Evolutionary conservation across 2,113 vertebrate species (phyloP), one percentile per base, ranked within the genome.

Genomic region (Pristiophorus japonicus): DNA sequence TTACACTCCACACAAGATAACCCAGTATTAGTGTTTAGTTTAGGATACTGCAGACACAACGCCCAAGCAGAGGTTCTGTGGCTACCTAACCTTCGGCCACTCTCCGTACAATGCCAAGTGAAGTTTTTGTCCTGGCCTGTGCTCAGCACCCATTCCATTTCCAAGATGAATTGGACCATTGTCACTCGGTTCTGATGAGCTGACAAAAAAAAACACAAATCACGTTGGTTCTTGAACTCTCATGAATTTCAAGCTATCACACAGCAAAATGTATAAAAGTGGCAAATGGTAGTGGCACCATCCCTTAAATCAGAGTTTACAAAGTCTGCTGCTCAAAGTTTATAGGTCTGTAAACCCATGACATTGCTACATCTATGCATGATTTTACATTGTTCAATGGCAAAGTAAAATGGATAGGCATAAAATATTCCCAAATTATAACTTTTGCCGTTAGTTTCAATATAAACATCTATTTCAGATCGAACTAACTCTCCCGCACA

Each of bases 131-230:
- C 99, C 96, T 99, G 99, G 8, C 99, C 98, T 0, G 99, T 99
- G 97, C 99, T 99, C 96, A 99, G 96, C 87, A 99, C 97, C 99
- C 99, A 99, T 96, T 99, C 99, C 98, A 99, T 99, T 97, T 99
- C 99, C 98, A 99, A 97, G 85, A 99, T 98, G 96, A 99, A 99
- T 88, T 99, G 97, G 95, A 99, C 97, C 98, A 99, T 98, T 0
- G 98, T 98, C 96, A 99, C 99, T 63, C 98, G 97, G 97, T 98
- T 98, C 96, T 99, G 99, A 96, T 99, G 99, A 11, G 99, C 99
- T 99, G 97, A 84, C 96, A 97, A 95, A 96, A 30, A 97, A 97
- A 96, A 96, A 88, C 96, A 96, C 96, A 96, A 95, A 96, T 95
- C 96, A 2, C 5, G 4, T 51, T 96, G 59, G 95, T 63, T 63